Base-by-base conservation (phyloP, 23 tunicate genomes). In the Halocynthia roretzi region DNA sequence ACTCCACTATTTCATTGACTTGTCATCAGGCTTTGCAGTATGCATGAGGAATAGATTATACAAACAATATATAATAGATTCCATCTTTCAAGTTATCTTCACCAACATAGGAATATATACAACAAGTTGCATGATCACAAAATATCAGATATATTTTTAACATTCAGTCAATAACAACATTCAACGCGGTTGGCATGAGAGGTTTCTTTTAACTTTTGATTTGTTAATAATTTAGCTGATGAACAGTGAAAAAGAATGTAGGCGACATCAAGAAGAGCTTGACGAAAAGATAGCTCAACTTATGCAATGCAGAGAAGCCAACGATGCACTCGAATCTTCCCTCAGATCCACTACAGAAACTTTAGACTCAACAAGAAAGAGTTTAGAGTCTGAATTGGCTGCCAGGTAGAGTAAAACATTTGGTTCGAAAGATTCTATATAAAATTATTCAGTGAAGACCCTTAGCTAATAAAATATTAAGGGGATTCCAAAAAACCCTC, bases 201-300 rank as follows among this genome's bases (percentile, higher is more conserved):
- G 17, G 17, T 58, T 15, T 14, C 63, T 58, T 58, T 58, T n/a
- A 58, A 58, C 63, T 2, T 58, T 15, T 58, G 63, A 14, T 58
- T 58, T 14, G 17, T 58, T 14, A 58, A 20, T 65, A 11, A 48
- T 54, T 10, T 77, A 86, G 91, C 64, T 88, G 77, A 73, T 88
- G 84, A 83, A 77, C 83, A 83, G 95, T 51, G 87, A 88, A 72
- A 88, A 83, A 67, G 84, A 88, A 49, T 71, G 61, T 48, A 83
- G 83, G 68, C 57, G 58, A 54, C 61, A 76, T 6, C 87, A 78
- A 44, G 68, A 68, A 22, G 81, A 71, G 8, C 77, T 79, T 23
- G 95, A 88, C 60, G 80, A 80, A 52, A 79, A 88, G 62, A 53
- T 88, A 7, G 95, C 95, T 8, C 75, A 85, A 21, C 63, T 88